Evolutionary conservation across 1,140 invertebrate genomes (phyloP).

Genomic region (Nephila pilipes): DNA sequence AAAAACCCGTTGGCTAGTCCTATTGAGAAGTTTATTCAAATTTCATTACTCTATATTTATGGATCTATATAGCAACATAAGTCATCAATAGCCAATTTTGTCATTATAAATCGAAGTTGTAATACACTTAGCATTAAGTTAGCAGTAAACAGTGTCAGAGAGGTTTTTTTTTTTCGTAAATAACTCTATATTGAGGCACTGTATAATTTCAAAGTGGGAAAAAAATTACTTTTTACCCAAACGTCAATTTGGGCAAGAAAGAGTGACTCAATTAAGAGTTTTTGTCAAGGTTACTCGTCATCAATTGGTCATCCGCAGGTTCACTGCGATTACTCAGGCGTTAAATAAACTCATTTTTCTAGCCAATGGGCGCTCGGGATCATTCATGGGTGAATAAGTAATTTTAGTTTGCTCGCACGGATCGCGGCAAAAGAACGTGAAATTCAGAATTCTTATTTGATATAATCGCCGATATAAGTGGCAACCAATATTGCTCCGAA

Average conservation of each 20-base stretch:
- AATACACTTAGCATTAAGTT: not conserved
- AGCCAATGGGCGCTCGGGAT: slow-evolving; percentile 41
- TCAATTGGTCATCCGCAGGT: slow-evolving; percentile 66
- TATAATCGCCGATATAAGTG: slow-evolving; percentile 63
- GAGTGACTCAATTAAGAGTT: not conserved
- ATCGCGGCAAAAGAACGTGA: slow-evolving; percentile 41
- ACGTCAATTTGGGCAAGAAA: not conserved
- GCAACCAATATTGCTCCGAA: slow-evolving; percentile 30
- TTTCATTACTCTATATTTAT: too few relatives aligned
- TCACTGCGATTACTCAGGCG: slow-evolving; percentile 47
- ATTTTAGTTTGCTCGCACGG: slow-evolving; percentile 59
- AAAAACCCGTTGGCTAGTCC: too few relatives aligned
- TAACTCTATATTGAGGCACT: too few relatives aligned
- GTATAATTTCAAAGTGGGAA: not conserved
- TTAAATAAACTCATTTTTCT: slow-evolving; percentile 70
- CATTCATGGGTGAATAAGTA: slow-evolving; percentile 72
- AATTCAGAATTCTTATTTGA: slow-evolving; percentile 67
- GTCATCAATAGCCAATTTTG: too few relatives aligned
- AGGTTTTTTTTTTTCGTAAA: too few relatives aligned
- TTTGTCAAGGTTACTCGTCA: slow-evolving; percentile 67
- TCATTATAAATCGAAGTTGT: not conserved
- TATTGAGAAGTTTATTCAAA: too few relatives aligned
- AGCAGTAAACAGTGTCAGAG: not conserved
- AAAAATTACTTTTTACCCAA: not conserved
- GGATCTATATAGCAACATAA: too few relatives aligned